A percentile compares a stretch with the other conserved stretches of the same genome.
Evolutionary conservation across 2,888 invertebrate genomes (phyloP).

Genomic region (Yponomeuta sedellus): DNA sequence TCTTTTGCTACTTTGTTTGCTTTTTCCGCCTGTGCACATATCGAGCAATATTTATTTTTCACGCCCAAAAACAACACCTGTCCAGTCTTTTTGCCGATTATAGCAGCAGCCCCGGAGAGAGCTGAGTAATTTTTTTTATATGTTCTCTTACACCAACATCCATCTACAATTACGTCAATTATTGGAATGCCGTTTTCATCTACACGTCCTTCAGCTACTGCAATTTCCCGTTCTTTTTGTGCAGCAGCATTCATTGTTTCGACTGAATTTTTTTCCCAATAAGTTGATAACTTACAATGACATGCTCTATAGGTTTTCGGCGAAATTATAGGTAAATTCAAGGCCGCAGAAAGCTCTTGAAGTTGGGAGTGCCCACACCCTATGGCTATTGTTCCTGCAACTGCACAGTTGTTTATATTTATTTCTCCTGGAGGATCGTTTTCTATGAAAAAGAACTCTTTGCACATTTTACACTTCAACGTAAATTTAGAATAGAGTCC

Average conservation of each 20-base stretch:
- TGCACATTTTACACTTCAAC: constrained; percentile 10
- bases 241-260: constrained; percentile 13
- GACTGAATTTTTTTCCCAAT: constrained; percentile 14
- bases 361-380: constrained; percentile 25
- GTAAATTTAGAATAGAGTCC: constrained; percentile 9
- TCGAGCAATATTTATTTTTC: constrained; percentile 20
- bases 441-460: neutral
- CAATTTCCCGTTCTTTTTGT: too few relatives aligned
- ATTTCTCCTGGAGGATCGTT: constrained; percentile 14
- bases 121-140: constrained; percentile 18
- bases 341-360: constrained; percentile 21
- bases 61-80: constrained; percentile 16
- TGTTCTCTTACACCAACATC: constrained; percentile 17
- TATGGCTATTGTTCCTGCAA: constrained; percentile 21
- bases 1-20: constrained; percentile 15
- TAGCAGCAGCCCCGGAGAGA: constrained; percentile 16
- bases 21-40: constrained; percentile 17
- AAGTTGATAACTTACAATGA: constrained; percentile 17
- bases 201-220: too few relatives aligned
- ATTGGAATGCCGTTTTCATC: constrained; percentile 13
- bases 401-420: constrained; percentile 22
- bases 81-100: constrained; percentile 15
- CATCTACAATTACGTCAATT: constrained; percentile 16
- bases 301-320: constrained; percentile 16
- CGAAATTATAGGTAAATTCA: constrained; percentile 21